Conservation (phyloP, 2,113 vertebrate genomes). For the Manacus vitellinus region DNA sequence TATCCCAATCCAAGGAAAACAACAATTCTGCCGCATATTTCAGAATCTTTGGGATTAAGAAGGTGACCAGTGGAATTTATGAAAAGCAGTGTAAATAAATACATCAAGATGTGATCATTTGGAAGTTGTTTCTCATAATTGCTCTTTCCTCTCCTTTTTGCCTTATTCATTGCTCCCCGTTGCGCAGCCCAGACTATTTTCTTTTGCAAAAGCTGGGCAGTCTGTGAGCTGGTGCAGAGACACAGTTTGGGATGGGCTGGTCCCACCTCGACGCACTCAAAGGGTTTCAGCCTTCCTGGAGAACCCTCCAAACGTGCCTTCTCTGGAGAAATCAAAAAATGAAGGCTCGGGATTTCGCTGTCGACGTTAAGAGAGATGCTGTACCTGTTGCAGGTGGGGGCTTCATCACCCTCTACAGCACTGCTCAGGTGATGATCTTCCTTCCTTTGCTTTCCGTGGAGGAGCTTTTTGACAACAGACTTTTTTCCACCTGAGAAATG, state of each 20-base stretch:
- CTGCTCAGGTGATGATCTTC: neutral
- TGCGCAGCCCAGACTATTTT: neutral
- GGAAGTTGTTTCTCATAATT: neutral
- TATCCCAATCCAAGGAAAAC: neutral
- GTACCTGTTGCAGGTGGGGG: neutral
- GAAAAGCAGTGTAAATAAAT: neutral
- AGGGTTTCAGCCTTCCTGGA: neutral
- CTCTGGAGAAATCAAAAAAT: neutral
- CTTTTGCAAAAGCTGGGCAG: accelerated
- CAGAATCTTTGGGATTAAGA: neutral
- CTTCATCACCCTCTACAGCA: accelerated
- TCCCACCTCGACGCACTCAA: accelerated
- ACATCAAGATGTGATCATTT: neutral
- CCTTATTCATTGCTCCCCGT: neutral
- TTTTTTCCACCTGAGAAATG: neutral
- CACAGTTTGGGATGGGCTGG: accelerated
- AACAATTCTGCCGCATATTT: neutral
- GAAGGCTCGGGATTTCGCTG: neutral
- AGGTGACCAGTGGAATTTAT: accelerated
- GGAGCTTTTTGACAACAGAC: neutral
- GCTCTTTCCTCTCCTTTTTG: neutral
- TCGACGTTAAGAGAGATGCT: neutral
- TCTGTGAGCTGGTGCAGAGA: neutral
- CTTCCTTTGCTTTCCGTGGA: neutral
- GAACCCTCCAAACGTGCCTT: neutral